These are phyloP conservation scores for Rhabdomys pumilio DNA, from an alignment of 2,797 vertebrate genomes.

Conservation along the genomic window DNA sequence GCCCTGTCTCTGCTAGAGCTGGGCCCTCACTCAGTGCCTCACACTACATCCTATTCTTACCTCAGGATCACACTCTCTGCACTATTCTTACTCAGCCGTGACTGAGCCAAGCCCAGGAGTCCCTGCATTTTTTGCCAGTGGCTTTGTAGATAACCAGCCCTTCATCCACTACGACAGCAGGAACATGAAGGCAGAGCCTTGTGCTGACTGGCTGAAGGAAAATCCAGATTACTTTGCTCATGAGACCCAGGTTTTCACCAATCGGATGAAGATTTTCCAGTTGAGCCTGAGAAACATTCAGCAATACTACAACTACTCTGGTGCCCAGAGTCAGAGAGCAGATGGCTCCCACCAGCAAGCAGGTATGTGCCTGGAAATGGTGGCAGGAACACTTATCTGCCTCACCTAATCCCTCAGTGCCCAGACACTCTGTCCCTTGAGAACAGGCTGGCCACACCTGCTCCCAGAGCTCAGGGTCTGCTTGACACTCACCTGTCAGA, in stretches of 20 bases:
- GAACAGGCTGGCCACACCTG: background rate
- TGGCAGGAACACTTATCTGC: background rate
- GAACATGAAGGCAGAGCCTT: background rate
- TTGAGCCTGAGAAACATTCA: constrained; percentile 56
- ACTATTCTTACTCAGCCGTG: background rate
- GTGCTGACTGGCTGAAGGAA: constrained; percentile 13
- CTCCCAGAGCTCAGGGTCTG: background rate
- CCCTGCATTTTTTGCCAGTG: constrained; percentile 12
- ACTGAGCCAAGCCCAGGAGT: background rate
- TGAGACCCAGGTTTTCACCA: constrained; percentile 60
- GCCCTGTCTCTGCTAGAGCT: too few relatives aligned
- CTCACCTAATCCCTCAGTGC: background rate
- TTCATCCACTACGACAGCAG: constrained; percentile 37
- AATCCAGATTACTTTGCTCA: background rate
- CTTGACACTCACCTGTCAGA: background rate
- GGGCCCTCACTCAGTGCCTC: background rate
- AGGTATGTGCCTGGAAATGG: background rate
- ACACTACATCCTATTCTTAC: background rate
- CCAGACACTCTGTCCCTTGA: background rate
- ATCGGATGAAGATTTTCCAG: constrained; percentile 61
- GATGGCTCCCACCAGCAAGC: background rate
- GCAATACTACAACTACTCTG: constrained; percentile 24
- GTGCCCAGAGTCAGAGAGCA: background rate
- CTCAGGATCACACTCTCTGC: constrained; percentile 52
- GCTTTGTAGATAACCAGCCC: background rate